Percentiles rank a stretch among this genome's conserved stretches.
These are phyloP conservation scores for Pyrrhosoma nymphula DNA, from an alignment of 2,888 invertebrate species.

Conservation along the genomic window DNA sequence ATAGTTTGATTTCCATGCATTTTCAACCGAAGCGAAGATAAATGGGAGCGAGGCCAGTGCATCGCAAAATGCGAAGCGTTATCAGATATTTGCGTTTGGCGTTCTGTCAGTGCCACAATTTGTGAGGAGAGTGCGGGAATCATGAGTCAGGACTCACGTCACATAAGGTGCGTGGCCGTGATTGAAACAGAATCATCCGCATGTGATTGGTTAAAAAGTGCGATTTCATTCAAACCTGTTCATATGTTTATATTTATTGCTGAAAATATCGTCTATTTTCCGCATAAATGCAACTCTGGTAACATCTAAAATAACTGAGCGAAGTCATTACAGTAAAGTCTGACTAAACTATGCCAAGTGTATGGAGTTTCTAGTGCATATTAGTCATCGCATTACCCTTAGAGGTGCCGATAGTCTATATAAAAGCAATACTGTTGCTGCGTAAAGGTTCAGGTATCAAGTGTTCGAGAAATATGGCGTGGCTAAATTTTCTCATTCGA, in stretches of 20 bases:
- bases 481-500: too few relatives aligned
- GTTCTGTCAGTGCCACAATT: neutral
- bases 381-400: too few relatives aligned
- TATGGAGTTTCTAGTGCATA: too few relatives aligned
- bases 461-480: too few relatives aligned
- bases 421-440: too few relatives aligned
- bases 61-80: neutral
- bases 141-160: neutral
- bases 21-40: neutral
- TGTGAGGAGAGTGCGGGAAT: neutral
- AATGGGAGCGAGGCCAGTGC: neutral
- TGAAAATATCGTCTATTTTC: neutral
- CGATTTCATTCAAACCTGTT: neutral
- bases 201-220: neutral
- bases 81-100: conserved; percentile 6
- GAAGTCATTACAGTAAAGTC: too few relatives aligned
- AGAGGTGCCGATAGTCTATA: too few relatives aligned
- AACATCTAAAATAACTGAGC: too few relatives aligned
- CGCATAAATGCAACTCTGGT: too few relatives aligned
- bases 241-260: neutral
- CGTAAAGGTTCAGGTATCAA: too few relatives aligned
- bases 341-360: too few relatives aligned
- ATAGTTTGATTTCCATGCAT: conserved; percentile 25
- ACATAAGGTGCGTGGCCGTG: neutral
- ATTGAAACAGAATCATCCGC: neutral